Evolutionary conservation across 2,113 vertebrate species (phyloP), one percentile per base, ranked within the genome.

Genomic region (Lasiurus cinereus): DNA sequence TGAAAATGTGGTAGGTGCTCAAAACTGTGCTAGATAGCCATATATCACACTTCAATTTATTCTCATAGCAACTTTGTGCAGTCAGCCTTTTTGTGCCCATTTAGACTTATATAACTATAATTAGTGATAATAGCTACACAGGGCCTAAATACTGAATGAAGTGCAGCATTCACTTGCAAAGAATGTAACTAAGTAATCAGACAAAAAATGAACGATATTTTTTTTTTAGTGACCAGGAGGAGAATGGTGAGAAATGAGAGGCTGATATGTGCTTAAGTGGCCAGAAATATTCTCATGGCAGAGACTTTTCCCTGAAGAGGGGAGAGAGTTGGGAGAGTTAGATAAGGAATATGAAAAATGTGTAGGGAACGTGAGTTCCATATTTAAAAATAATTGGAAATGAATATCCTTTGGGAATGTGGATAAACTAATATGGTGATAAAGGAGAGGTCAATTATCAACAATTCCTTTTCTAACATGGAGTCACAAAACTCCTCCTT

Each of bases 251-350:
- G 18, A 73, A 72, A 66, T 22, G 5, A 86, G 31, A 84, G 3
- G 3, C 6, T 72, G 8, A 0, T 36, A 3, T 21, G 3, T 79
- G 1, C 2, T 83, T 54, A 18, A 74, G 22, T 1, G 2, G 9
- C 70, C 31, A 87, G 14, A 87, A n/a, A 93, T 33, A 2, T 52
- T 1, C 10, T 24, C 10, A n/a, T 13, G 10, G 4, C 18, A 88
- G 9, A 31, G 3, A 12, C 7, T 43, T 90, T 89, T 52, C 14
- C 10, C 2, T 43, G 7, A 78, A 88, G 19, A 2, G 77, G 5
- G 1, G 29, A 36, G 8, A 29, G 8, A 2, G 6, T 56, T 74
- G 56, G 6, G n/a, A 74, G 5, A 36, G 0, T 50, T 64, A 82
- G 50, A 33, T 48, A 56, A 89, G 14, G 72, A 74, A 50, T 59